Conservation (phyloP, 2,113 vertebrate species). For the Drymodes brunneopygia region DNA sequence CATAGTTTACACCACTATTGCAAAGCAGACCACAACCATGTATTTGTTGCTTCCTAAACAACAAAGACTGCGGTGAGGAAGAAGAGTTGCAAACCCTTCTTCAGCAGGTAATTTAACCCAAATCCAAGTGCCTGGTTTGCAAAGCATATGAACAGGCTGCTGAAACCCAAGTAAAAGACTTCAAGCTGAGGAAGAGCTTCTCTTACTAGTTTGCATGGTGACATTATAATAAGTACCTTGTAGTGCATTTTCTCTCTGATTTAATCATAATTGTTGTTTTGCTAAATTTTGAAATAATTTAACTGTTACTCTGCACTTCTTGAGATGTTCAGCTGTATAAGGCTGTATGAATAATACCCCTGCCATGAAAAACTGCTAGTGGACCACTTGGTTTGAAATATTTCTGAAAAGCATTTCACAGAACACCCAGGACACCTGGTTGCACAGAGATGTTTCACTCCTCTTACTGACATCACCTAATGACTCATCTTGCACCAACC, state of each 20-base stretch:
- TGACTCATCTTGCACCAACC: accelerated
- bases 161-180: background rate
- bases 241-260: background rate
- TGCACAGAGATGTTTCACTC: background rate
- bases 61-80: background rate
- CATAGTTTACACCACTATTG: background rate
- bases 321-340: background rate
- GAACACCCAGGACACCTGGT: background rate
- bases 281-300: background rate
- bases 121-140: background rate
- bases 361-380: background rate
- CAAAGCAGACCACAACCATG: background rate
- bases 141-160: background rate
- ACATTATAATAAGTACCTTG: background rate
- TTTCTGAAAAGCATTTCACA: background rate
- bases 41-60: background rate
- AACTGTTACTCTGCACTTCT: background rate
- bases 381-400: background rate
- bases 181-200: background rate
- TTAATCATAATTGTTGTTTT: background rate
- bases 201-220: background rate
- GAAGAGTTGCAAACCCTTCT: background rate
- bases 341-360: background rate
- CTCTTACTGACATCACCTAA: background rate
- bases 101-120: background rate